phyloP scores from a whole-genome alignment of 2,888 invertebrate genomes.

The Athripsodes cinereus region DNA sequence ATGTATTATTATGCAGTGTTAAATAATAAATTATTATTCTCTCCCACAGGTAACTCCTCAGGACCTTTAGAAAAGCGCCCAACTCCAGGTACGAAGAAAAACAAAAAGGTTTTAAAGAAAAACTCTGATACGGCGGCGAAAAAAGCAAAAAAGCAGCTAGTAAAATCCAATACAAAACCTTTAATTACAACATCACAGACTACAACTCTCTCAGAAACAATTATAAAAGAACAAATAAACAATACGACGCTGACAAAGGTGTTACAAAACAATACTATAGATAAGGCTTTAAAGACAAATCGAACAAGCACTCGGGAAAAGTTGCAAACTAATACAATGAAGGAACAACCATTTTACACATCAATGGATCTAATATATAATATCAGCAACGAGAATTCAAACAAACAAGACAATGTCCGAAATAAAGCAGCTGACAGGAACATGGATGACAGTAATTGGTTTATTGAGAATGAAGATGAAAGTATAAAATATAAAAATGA shows the following conservation, averaged over 20 bases:
- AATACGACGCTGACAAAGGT: not conserved
- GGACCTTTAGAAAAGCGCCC: constrained; percentile 17
- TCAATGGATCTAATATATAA: not conserved
- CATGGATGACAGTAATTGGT: not conserved
- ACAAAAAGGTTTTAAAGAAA: constrained; percentile 17
- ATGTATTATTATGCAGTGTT: no score
- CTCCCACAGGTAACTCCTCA: constrained; percentile 23
- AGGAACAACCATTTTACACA: not conserved
- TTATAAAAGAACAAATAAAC: not conserved
- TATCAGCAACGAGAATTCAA: not conserved
- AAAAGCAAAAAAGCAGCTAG: constrained; percentile 1
- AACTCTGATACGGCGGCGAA: constrained; percentile 12
- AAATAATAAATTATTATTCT: not conserved
- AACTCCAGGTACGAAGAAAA: constrained; percentile 9
- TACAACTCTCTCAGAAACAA: not conserved
- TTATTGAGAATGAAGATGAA: not conserved
- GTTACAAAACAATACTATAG: not conserved
- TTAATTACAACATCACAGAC: constrained; percentile 12
- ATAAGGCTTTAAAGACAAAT: not conserved
- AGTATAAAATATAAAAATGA: not conserved
- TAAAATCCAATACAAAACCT: constrained; percentile 12
- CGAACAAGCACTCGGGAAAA: not conserved
- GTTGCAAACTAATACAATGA: not conserved
- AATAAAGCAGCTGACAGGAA: not conserved
- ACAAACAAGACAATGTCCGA: not conserved